These are phyloP conservation scores for Brachionichthys hirsutus DNA, from an alignment of 2,113 vertebrate genomes.

Conservation along the genomic window DNA sequence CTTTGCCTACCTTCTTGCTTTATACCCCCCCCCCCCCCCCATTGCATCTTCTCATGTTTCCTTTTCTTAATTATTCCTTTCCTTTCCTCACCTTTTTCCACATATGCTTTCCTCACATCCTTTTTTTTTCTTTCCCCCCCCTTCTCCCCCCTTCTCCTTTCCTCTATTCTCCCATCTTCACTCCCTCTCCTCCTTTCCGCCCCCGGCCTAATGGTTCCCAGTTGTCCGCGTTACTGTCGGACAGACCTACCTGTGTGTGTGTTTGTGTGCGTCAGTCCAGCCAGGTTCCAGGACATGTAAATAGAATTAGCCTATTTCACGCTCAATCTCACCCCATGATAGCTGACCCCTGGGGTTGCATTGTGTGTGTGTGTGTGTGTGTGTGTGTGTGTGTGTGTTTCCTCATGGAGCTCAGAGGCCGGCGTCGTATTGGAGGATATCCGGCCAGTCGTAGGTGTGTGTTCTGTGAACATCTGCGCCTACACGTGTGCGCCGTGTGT, in stretches of 20 bases:
- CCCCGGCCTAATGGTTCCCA: slow-evolving; percentile 86
- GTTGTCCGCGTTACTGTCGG: slow-evolving; percentile 66
- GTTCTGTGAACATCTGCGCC: slow-evolving; percentile 37
- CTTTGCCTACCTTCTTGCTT: neutral
- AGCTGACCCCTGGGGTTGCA: slow-evolving; percentile 47
- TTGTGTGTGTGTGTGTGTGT: slow-evolving; percentile 4
- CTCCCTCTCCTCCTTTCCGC: neutral
- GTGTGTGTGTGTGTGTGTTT: slow-evolving; percentile 22
- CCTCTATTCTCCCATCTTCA: neutral
- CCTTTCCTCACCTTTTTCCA: neutral
- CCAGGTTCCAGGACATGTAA: slow-evolving; percentile 46
- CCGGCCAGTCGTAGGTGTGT: slow-evolving; percentile 47
- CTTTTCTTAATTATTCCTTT: neutral
- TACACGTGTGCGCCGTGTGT: slow-evolving; percentile 51
- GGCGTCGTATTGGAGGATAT: slow-evolving; percentile 46
- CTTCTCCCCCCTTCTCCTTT: neutral
- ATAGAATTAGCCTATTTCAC: slow-evolving; percentile 58
- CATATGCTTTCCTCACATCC: neutral
- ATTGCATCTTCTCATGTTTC: neutral
- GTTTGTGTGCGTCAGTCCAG: slow-evolving; percentile 28
- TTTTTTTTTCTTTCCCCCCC: neutral
- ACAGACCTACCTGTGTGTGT: slow-evolving; percentile 37
- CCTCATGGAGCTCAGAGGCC: slow-evolving; percentile 33
- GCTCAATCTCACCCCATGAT: slow-evolving; percentile 57
- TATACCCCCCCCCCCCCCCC: neutral